phyloP scores from a whole-genome alignment of 2,113 vertebrate species.

The Fukomys damarensis region DNA sequence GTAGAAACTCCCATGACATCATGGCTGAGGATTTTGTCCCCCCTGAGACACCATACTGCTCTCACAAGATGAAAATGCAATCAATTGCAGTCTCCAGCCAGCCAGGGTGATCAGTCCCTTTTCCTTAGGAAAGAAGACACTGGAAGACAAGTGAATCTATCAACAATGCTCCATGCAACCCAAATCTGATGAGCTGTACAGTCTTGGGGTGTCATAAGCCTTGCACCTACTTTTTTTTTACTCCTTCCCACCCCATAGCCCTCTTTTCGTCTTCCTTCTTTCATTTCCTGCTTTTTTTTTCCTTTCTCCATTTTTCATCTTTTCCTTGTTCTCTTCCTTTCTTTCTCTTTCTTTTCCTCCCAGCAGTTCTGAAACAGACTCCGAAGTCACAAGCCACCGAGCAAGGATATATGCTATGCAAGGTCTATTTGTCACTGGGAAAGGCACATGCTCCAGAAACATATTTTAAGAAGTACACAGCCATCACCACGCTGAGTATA shows the following conservation, averaged over 20 bases:
- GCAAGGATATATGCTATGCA: conserved; percentile 8
- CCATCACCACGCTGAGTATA: conserved; percentile 56
- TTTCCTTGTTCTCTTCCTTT: too few relatives aligned
- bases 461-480: conserved; percentile 67
- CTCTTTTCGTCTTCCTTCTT: background rate
- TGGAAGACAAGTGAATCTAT: background rate
- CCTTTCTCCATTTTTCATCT: background rate
- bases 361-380: conserved; percentile 59
- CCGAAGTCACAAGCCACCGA: conserved; percentile 82
- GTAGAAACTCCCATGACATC: conserved; percentile 88
- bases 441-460: conserved; percentile 62
- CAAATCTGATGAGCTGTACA: conserved; percentile 65
- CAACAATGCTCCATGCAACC: conserved; percentile 59
- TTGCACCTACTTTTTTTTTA: background rate
- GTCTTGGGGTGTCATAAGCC: conserved; percentile 31
- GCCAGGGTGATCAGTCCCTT: background rate
- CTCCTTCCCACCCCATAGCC: background rate
- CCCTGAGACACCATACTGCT: background rate
- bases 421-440: conserved; percentile 68
- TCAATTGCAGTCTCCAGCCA: background rate
- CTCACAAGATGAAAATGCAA: background rate
- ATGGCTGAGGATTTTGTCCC: conserved; percentile 73
- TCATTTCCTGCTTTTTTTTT: background rate
- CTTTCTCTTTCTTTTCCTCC: background rate
- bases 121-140: background rate